Evolutionary conservation across 2,113 vertebrate species (phyloP).

Genomic region (Leuciscus idus): DNA sequence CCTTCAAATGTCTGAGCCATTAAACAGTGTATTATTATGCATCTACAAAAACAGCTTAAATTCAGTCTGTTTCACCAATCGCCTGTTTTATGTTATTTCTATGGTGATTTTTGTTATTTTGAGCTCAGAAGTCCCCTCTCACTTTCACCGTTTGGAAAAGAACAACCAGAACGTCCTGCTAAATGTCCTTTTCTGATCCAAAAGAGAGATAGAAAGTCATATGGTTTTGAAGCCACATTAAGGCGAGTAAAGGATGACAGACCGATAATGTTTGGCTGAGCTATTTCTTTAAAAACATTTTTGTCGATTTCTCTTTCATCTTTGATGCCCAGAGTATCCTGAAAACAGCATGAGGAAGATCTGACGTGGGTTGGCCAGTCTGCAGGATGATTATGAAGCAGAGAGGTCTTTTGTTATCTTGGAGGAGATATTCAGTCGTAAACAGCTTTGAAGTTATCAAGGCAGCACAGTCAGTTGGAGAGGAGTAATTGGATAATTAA

Average conservation of each 20-base stretch:
- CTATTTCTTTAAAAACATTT: not conserved
- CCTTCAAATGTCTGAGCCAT: not conserved
- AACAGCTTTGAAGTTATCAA: conserved; percentile 75
- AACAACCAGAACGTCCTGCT: not conserved
- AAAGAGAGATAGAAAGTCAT: not conserved
- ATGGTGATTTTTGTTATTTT: not conserved
- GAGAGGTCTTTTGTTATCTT: conserved; percentile 72
- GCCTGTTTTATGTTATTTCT: not conserved
- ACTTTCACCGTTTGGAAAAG: not conserved
- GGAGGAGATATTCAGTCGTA: conserved; percentile 68
- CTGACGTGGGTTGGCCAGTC: conserved; percentile 63
- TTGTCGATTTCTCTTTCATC: conserved; percentile 15
- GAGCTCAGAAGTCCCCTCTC: not conserved
- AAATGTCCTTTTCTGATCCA: not conserved
- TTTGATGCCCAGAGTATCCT: not conserved
- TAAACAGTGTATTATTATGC: no score
- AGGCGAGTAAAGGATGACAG: not conserved
- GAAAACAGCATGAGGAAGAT: not conserved
- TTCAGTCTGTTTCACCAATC: not conserved
- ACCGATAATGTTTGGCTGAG: not conserved
- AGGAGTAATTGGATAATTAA: conserved; percentile 80
- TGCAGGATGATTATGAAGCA: conserved; percentile 69
- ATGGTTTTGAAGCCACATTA: not conserved
- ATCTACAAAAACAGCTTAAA: not conserved
- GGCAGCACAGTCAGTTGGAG: conserved; percentile 71